Evolutionary conservation across 2,888 invertebrate species (phyloP).

Genomic region (Tachina grossa): DNA sequence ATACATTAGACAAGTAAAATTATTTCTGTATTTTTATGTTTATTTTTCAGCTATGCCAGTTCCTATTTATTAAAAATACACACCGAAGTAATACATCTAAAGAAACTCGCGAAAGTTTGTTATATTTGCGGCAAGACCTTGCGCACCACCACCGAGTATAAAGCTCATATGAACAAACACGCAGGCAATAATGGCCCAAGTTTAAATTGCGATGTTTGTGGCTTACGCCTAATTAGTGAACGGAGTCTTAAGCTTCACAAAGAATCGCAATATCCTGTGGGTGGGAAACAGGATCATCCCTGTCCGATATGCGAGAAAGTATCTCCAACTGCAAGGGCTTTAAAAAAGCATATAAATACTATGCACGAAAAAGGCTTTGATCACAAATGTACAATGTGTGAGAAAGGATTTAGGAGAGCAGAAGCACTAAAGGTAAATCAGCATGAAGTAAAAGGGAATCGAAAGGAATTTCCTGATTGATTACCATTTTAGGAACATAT

Average conservation of each 20-base stretch:
- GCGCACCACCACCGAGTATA: slow-evolving; percentile 77
- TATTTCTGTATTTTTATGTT: background rate
- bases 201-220: slow-evolving; percentile 79
- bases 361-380: slow-evolving; percentile 79
- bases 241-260: slow-evolving; percentile 77
- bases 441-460: no score
- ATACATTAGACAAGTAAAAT: no score
- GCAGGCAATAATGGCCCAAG: slow-evolving; percentile 75
- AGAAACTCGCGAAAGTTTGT: slow-evolving; percentile 79
- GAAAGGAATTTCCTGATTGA: no score
- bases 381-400: slow-evolving; percentile 80
- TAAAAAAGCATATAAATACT: slow-evolving; percentile 80
- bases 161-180: slow-evolving; percentile 79
- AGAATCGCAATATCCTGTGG: slow-evolving; percentile 79
- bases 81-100: slow-evolving; percentile 77
- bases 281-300: slow-evolving; percentile 76
- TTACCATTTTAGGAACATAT: no score
- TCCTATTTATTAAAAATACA: slow-evolving; percentile 76
- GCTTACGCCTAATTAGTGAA: slow-evolving; percentile 77
- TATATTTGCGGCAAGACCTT: slow-evolving; percentile 81
- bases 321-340: slow-evolving; percentile 80
- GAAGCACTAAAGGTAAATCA: no score
- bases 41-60: slow-evolving; percentile 77
- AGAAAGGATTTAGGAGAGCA: slow-evolving; percentile 81
- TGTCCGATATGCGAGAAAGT: slow-evolving; percentile 80